Evolutionary conservation across 2,888 invertebrate genomes (phyloP), one percentile per base, ranked within the genome.

Genomic region (Polydrusus pterygomalis): DNA sequence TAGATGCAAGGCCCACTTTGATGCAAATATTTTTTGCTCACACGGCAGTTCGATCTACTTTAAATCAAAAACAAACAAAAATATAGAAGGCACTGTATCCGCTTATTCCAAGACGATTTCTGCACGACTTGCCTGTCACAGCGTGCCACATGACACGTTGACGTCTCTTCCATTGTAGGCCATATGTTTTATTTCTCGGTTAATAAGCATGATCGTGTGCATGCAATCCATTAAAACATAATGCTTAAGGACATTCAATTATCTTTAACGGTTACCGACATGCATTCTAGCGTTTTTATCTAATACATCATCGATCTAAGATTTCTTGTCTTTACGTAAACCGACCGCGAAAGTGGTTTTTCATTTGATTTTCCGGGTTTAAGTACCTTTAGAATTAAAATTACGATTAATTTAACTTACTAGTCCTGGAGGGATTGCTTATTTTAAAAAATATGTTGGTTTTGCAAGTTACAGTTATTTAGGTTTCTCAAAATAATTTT

Each of bases 181-280:
- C 58, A 60, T 38, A 38, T 60, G 58, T 60, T 38, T 60, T 60
- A 60, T 60, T 56, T 60, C 58, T 60, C 17, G 58, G 38, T 60
- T 38, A 60, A 60, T 60, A 60, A 60, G 58, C 58, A 60, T 60
- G 58, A 60, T 60, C 58, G 38, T 60, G 58, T 60, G 58, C 58
- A 40, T 60, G 58, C 38, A 60, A 60, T 38, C 58, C 58, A 38
- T 60, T 60, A 60, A 38, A 60, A 18, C n/a, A 25, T 34, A 60
- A 60, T 60, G 58, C 58, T 60, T 60, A 11, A 17, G 18, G 58
- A 60, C 64, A 47, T 25, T 47, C 17, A 64, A 49, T 64, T 63
- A 43, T 47, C 43, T 63, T 47, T 64, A 64, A 64, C 49, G 49
- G 64, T 47, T 47, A 30, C 43, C 49, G 45, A 64, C 64, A 64